Base-by-base conservation (phyloP, 1,140 invertebrate genomes). In the Drosophila truncata region DNA sequence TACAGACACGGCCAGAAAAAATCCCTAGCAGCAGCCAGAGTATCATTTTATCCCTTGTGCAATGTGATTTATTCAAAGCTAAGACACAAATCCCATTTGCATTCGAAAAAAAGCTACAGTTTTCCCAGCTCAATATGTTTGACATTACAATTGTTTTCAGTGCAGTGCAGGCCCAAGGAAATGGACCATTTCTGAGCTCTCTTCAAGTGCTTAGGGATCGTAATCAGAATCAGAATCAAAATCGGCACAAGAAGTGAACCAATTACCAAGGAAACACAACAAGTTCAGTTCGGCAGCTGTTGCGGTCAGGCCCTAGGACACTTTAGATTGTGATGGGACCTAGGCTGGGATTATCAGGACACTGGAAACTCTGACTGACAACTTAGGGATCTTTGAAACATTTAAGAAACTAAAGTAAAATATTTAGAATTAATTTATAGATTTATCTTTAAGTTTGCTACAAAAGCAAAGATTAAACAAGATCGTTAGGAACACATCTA, bases 191-290 rank as follows among this genome's bases (percentile, higher is more conserved):
- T 41, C 9, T 20, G 16, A 31, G 49, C 13, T n/a, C 14, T 13
- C 33, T 23, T 37, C 18, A 55, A 55, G 9, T 16, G 20, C 33
- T n/a, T 4, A 14, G 33, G 20, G 16, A 52, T 33, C 27, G 11
- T 5, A 35, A 33, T 52, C 29, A 13, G 18, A 55, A 55, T 55
- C 23, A n/a, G 16, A 64, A 6, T 37, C 52, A 25, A 37, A 55
- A 55, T 55, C 20, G 39, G 52, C 62, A 61, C 42, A 37, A 49
- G 58, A 47, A 42, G 65, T 66, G 46, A 6, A 42, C 65, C 65
- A 69, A 69, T 69, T 69, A 66, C 65, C 61, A 35, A 33, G 46
- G 27, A 42, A 69, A 69, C 65, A 42, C 61, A 29, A 42, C 61
- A 29, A 69, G 23, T 52, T 42, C 35, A 69, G 13, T 33, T 39